phyloP scores from a whole-genome alignment of 2,888 invertebrate species.

The Hylaea fasciaria region DNA sequence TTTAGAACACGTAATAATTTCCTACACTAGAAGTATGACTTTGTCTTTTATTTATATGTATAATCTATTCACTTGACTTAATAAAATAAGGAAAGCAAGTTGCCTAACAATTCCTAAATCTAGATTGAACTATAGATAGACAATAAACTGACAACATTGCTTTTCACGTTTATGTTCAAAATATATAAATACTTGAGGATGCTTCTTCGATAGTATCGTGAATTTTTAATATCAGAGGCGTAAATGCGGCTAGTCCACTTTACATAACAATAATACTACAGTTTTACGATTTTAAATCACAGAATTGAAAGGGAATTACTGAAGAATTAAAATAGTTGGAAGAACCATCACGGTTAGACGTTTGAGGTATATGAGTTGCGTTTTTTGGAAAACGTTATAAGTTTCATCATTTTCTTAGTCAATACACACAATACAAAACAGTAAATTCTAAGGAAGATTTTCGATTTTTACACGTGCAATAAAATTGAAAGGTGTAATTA shows the following conservation, averaged over 20 bases:
- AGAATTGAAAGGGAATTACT: conserved; percentile 51
- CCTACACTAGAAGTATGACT: conserved; percentile 40
- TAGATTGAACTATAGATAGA: conserved; percentile 4
- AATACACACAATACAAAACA: conserved; percentile 4
- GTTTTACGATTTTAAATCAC: conserved; percentile 61
- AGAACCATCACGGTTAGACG: conserved; percentile 26
- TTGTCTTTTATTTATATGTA: conserved; percentile 37
- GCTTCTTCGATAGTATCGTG: too few relatives aligned
- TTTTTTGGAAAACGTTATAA: conserved; percentile 47
- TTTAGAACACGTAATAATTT: conserved; percentile 36
- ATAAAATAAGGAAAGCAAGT: conserved; percentile 32
- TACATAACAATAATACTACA: conserved; percentile 31
- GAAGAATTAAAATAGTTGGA: conserved; percentile 30
- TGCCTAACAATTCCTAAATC: conserved; percentile 35
- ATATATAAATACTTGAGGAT: neutral
- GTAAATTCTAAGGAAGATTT: conserved; percentile 13
- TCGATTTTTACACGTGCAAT: neutral
- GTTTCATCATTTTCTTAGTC: conserved; percentile 32
- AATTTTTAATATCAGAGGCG: conserved; percentile 8
- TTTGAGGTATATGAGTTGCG: conserved; percentile 50
- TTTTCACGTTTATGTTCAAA: neutral
- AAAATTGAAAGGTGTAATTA: conserved; percentile 2
- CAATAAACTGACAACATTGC: conserved; percentile 1
- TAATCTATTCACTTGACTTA: conserved; percentile 31
- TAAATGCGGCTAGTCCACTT: conserved; percentile 10